Percentiles rank a stretch among this genome's conserved stretches.
These are phyloP conservation scores for Coleophora flavipennella DNA, from an alignment of 2,888 invertebrate genomes.

Conservation along the genomic window DNA sequence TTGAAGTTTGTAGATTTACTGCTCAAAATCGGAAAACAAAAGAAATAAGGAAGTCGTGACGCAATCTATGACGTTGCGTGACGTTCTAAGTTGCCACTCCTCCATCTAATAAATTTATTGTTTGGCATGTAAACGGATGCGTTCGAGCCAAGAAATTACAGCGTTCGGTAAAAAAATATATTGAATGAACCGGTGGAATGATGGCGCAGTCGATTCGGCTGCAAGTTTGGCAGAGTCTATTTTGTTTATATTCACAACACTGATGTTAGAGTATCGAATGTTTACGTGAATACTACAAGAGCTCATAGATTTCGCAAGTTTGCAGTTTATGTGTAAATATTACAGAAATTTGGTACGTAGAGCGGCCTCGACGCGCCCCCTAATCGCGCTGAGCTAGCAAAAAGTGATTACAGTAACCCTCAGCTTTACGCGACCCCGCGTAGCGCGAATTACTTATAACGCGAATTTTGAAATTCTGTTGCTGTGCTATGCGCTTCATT, in stretches of 20 bases:
- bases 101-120: slow-evolving; percentile 72
- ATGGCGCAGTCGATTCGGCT: slow-evolving; percentile 61
- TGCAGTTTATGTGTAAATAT: too few relatives aligned
- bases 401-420: too few relatives aligned
- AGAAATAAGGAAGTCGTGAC: slow-evolving; percentile 35
- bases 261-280: slow-evolving; percentile 9
- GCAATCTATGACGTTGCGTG: slow-evolving; percentile 58
- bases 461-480: too few relatives aligned
- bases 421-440: too few relatives aligned
- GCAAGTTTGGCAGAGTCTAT: slow-evolving; percentile 59
- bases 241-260: slow-evolving; percentile 38
- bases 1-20: slow-evolving; percentile 35
- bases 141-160: slow-evolving; percentile 72
- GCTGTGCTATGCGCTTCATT: too few relatives aligned
- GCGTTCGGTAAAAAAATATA: slow-evolving; percentile 67
- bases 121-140: slow-evolving; percentile 73
- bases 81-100: slow-evolving; percentile 65
- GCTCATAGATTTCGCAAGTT: neutral
- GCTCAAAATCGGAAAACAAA: slow-evolving; percentile 36
- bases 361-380: too few relatives aligned
- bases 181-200: slow-evolving; percentile 68
- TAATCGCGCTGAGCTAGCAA: too few relatives aligned
- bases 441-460: too few relatives aligned
- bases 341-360: too few relatives aligned
- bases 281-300: slow-evolving; percentile 3